A percentile compares a stretch with the other conserved stretches of the same genome.
These are phyloP conservation scores for Pangasius larnaudii DNA, from an alignment of 2,797 vertebrate species.

Conservation along the genomic window DNA sequence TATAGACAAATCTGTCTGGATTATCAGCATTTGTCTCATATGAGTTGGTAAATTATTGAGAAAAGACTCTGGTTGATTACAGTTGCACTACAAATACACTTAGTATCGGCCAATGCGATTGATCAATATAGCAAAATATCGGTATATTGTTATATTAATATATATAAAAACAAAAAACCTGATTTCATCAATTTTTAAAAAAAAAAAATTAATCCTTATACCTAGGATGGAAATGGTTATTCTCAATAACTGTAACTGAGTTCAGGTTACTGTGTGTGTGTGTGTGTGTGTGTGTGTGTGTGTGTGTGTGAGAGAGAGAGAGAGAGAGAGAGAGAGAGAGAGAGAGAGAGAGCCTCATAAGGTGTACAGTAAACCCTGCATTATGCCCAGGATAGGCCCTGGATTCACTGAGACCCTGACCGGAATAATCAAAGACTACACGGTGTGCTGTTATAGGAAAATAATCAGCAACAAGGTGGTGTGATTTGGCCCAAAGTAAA, in stretches of 20 bases:
- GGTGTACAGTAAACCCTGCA: neutral
- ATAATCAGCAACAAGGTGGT: neutral
- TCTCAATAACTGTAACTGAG: too few species aligned
- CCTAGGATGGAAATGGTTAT: too few species aligned
- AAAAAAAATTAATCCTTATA: neutral
- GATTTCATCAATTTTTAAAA: neutral
- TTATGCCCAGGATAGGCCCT: neutral
- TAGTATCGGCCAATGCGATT: neutral
- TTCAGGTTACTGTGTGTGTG: too few species aligned
- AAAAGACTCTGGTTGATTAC: neutral
- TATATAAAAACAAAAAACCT: neutral
- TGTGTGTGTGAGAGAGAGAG: too few species aligned
- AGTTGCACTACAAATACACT: neutral
- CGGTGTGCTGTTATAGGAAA: neutral
- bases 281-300: too few species aligned
- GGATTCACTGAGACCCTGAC: neutral
- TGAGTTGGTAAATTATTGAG: neutral
- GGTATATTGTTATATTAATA: neutral
- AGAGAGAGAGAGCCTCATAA: neutral
- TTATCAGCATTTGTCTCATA: neutral
- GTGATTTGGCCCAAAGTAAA: neutral
- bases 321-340: too few species aligned
- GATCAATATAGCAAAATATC: neutral
- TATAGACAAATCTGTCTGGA: neutral
- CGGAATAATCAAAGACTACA: neutral